These are phyloP conservation scores for Apamea crenata DNA, from an alignment of 2,888 invertebrate species.

Conservation along the genomic window DNA sequence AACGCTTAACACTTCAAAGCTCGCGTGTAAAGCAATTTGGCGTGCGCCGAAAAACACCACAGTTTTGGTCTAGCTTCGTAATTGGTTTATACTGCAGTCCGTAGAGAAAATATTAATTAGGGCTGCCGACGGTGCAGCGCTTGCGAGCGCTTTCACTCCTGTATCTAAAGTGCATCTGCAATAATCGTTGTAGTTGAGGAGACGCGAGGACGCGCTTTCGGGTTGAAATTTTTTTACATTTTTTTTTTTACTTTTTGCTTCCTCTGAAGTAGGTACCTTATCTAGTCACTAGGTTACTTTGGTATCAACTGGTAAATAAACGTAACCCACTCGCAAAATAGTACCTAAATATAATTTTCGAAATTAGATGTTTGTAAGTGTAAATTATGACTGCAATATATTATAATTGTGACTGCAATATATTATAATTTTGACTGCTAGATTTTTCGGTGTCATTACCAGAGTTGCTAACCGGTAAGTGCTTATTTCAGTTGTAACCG, in stretches of 20 bases:
- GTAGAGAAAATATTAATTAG: slow-evolving; percentile 88
- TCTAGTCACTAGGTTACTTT: not conserved
- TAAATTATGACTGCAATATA: not conserved
- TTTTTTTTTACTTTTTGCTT: accelerated
- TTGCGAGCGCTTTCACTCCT: slow-evolving; percentile 76
- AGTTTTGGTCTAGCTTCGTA: slow-evolving; percentile 86
- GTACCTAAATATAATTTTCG: not conserved
- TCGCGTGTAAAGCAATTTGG: slow-evolving; percentile 87
- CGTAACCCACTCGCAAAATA: not conserved
- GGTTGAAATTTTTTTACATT: not conserved
- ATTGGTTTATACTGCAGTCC: slow-evolving; percentile 84
- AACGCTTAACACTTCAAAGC: slow-evolving; percentile 89
- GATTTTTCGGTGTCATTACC: not conserved
- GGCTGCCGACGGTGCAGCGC: slow-evolving; percentile 80
- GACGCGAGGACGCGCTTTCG: slow-evolving; percentile 3
- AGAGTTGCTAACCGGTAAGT: not conserved
- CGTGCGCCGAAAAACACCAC: slow-evolving; percentile 86
- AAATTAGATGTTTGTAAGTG: not conserved
- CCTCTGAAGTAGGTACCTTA: not conserved
- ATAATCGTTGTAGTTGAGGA: slow-evolving; percentile 42
- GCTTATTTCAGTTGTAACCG: not conserved
- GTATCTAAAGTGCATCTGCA: slow-evolving; percentile 60
- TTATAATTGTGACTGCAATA: too few relatives aligned
- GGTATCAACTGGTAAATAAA: not conserved
- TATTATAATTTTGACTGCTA: not conserved